Base-by-base conservation (phyloP, 2,888 invertebrate species). In the Chydorus sphaericus region DNA sequence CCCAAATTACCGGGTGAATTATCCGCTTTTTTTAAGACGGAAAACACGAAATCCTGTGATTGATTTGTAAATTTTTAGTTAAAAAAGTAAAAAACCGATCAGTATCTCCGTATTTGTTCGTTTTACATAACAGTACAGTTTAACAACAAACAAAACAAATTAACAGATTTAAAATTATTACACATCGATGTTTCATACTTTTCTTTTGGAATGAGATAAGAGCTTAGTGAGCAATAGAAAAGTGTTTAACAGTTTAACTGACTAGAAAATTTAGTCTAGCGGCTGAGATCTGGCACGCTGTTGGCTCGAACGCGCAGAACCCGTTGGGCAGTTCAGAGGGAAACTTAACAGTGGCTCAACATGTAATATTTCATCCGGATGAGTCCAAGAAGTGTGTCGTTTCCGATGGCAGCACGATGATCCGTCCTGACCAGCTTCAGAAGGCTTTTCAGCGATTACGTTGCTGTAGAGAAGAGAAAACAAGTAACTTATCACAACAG, bases 401-500 rank as follows among this genome's bases (percentile, higher is more conserved):
- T 16, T 16, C 31, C n/a, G 20, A 51, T 30, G 30, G 30, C n/a
- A 30, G 20, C 31, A 20, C 51, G 51, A 31, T 51, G 51, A 29
- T 30, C 31, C 29, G 29, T 29, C 31, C 31, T 51, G 29, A 30
- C 30, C 51, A 51, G 31, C 31, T 30, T n/a, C 51, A 51, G 20
- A 29, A 30, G 30, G 51, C 49, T 49, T 16, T 29, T 49, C 49
- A 16, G 29, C 26, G 31, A 31, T 31, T 20, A 30, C 51, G 31
- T 51, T 51, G 51, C 51, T 29, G 31, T 30, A 51, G n/a, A 31
- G 51, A 14, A 51, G 31, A n/a, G 51, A 51, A 18, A 51, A 51
- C 31, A 51, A 30, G 51, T 51, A 30, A 20, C 11, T 20, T 11
- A 51, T 30, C 30, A 51, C 51, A 20, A 29, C 31, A 20, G 30